These are phyloP conservation scores for Daboia siamensis DNA, from an alignment of 2,113 vertebrate species.

Conservation along the genomic window DNA sequence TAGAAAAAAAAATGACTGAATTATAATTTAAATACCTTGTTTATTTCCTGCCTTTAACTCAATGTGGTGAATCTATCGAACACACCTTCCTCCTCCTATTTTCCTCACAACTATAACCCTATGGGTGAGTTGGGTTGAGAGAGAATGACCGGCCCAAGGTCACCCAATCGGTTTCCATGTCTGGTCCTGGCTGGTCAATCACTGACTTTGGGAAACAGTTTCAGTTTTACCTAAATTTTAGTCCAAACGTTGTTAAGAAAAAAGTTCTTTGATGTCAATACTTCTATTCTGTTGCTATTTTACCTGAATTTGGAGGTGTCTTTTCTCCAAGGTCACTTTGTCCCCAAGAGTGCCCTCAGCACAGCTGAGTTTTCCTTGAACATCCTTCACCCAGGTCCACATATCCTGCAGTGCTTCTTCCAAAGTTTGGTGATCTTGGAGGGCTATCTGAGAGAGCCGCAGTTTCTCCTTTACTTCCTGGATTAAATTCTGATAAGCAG, in stretches of 20 bases:
- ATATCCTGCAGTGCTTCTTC: constrained; percentile 83
- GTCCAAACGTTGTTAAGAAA: neutral
- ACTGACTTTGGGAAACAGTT: neutral
- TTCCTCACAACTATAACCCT: neutral
- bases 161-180: neutral
- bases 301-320: constrained; percentile 87
- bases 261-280: neutral
- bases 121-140: neutral
- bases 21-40: neutral
- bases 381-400: constrained; percentile 85
- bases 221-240: neutral
- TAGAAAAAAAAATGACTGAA: neutral
- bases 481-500: constrained; percentile 81
- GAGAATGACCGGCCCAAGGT: neutral
- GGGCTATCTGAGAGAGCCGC: constrained; percentile 79
- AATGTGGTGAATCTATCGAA: neutral
- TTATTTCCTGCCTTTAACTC: neutral
- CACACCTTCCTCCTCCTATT: neutral
- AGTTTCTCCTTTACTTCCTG: constrained; percentile 79
- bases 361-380: constrained; percentile 78
- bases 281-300: neutral
- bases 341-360: constrained; percentile 83
- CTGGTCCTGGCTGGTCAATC: neutral
- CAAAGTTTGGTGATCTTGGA: constrained; percentile 89
- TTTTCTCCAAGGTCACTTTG: constrained; percentile 81